phyloP scores from a whole-genome alignment of 2,888 invertebrate genomes.

The Spodoptera picta region DNA sequence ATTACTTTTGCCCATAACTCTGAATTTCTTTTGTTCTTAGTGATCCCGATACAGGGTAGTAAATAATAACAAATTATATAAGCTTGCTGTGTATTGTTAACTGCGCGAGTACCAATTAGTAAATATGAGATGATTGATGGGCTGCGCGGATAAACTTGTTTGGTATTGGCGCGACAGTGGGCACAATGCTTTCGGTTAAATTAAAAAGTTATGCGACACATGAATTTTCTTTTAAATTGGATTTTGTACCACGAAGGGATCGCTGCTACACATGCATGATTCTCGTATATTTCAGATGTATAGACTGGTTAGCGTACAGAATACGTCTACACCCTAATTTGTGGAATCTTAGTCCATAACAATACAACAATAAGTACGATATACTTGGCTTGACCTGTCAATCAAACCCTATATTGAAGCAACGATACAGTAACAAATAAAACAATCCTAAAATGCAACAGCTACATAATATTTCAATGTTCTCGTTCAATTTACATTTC shows the following conservation, averaged over 20 bases:
- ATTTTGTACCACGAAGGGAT: too few species aligned
- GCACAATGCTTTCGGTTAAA: slow-evolving; percentile 16
- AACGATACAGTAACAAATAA: too few species aligned
- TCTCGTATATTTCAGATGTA: too few species aligned
- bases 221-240: not conserved
- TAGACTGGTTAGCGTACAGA: too few species aligned
- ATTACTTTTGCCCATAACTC: slow-evolving; percentile 64
- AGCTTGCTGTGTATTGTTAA: slow-evolving; percentile 30
- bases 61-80: slow-evolving; percentile 43
- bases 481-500: too few species aligned
- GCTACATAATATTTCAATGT: too few species aligned
- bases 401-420: too few species aligned
- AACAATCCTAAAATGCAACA: not conserved
- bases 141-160: slow-evolving; percentile 15
- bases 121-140: slow-evolving; percentile 32
- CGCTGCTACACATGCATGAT: too few species aligned
- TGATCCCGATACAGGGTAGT: slow-evolving; percentile 49
- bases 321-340: too few species aligned
- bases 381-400: too few species aligned
- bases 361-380: too few species aligned
- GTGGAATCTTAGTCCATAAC: too few species aligned
- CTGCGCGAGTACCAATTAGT: slow-evolving; percentile 4
- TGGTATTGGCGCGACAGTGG: slow-evolving; percentile 12
- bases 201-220: slow-evolving; percentile 22
- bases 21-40: slow-evolving; percentile 60